Evolutionary conservation across 2,797 vertebrate species (phyloP).

Genomic region (Girardinus metallicus): DNA sequence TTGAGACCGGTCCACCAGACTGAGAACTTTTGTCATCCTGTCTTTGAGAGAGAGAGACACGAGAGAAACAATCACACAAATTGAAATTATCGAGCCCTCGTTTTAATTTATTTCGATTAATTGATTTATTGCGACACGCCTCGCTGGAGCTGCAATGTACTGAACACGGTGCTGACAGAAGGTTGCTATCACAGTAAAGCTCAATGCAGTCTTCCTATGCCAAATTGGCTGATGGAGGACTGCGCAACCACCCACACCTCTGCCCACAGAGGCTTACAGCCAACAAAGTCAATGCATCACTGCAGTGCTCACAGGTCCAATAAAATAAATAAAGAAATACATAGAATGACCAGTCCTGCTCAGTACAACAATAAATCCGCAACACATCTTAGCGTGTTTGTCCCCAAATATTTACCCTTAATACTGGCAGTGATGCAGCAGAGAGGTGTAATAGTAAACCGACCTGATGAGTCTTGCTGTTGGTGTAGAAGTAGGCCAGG

Average conservation of each 20-base stretch:
- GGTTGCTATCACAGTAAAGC: conserved; percentile 71
- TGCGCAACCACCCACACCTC: conserved; percentile 72
- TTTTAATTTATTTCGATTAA: too few species aligned
- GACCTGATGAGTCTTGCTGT: conserved; percentile 93
- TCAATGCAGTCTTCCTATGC: conserved; percentile 59
- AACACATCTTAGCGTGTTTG: background rate
- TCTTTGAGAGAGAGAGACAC: too few species aligned
- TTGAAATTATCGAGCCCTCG: too few species aligned
- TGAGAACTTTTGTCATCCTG: too few species aligned
- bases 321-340: conserved; percentile 4
- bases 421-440: background rate
- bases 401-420: background rate
- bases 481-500: conserved; percentile 91
- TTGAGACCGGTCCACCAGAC: too few species aligned
- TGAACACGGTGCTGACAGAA: conserved; percentile 66
- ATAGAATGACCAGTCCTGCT: conserved; percentile 1
- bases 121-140: background rate
- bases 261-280: conserved; percentile 67
- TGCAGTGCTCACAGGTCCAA: conserved; percentile 41
- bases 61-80: too few species aligned
- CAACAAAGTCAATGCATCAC: conserved; percentile 55
- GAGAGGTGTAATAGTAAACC: conserved; percentile 44
- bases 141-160: conserved; percentile 41
- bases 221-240: conserved; percentile 73
- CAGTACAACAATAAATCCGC: background rate